These are phyloP conservation scores for Volucella inanis DNA, from an alignment of 2,888 invertebrate species.

Conservation along the genomic window DNA sequence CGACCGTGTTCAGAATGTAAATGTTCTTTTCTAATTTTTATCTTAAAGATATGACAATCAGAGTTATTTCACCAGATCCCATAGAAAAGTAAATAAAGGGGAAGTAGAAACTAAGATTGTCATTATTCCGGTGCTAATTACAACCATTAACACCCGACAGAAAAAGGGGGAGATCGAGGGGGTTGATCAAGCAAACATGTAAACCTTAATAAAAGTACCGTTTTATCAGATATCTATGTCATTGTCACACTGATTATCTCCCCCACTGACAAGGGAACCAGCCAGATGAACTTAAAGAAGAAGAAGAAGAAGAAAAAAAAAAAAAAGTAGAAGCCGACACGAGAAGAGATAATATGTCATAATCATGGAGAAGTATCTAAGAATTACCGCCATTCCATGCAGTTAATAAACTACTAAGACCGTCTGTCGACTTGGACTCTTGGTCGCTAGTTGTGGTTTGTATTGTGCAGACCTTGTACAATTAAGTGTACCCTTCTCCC, in stretches of 20 bases:
- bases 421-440: neutral
- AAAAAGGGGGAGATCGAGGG: neutral
- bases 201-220: slow-evolving; percentile 36
- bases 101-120: slow-evolving; percentile 8
- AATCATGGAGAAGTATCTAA: slow-evolving; percentile 38
- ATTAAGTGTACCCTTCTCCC: neutral
- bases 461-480: slow-evolving; percentile 8
- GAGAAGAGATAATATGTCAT: slow-evolving; percentile 30
- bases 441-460: slow-evolving; percentile 3
- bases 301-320: neutral
- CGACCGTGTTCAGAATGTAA: slow-evolving; percentile 44
- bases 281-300: slow-evolving; percentile 2
- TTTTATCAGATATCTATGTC: slow-evolving; percentile 44
- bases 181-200: neutral
- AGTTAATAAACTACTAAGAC: slow-evolving; percentile 41
- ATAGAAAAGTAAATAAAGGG: neutral
- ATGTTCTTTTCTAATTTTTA: slow-evolving; percentile 29
- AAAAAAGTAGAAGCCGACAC: neutral
- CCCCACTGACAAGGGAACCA: slow-evolving; percentile 1
- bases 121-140: slow-evolving; percentile 48
- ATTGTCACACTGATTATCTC: slow-evolving; percentile 42
- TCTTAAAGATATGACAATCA: slow-evolving; percentile 15
- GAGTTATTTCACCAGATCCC: slow-evolving; percentile 5
- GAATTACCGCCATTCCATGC: neutral
- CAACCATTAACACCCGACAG: slow-evolving; percentile 35